Base-by-base conservation (phyloP, 2,113 vertebrate genomes). In the Phrynosoma blainvillii region DNA sequence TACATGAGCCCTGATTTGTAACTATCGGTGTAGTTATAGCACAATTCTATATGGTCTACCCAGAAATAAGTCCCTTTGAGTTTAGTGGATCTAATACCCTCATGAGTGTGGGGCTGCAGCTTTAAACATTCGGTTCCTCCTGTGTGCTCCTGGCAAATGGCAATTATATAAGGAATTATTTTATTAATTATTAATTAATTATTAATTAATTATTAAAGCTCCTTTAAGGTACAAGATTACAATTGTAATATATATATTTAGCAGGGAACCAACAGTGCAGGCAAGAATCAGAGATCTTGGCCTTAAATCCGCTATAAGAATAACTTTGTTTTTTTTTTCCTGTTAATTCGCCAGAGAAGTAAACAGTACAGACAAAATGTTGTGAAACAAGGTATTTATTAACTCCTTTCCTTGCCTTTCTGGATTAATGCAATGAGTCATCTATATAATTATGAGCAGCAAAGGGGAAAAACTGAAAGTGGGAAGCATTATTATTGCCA, bases 341-440 rank as follows among this genome's bases (percentile, higher is more conserved):
- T 90, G 80, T 89, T 94, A 91, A 94, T 95, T 94, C 93, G 92
- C 93, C 90, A 90, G 87, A 73, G 88, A 91, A 92, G 85, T 92
- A 94, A 94, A 92, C 90, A 91, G 85, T 52, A 62, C 85, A 91
- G 90, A 56, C 89, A 92, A 90, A 92, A 92, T 84, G 90, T 84
- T 94, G 88, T 93, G 93, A 92, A 91, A 89, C 90, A 79, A 88
- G 7, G 86, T 90, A 59, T 93, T 93, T 93, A 93, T 95, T 95
- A 92, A 88, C 81, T 94, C 94, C 84, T 92, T 95, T 94, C 93
- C 89, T 88, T 84, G 85, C 86, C 87, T 85, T 92, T 90, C 83
- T 0, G 0, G 91, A 92, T 94, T 93, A 95, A 93, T 93, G 89
- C 87, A 92, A 86, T 95, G 92, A 94, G 70, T 95, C 92, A 95